Base-by-base conservation (phyloP, 2,888 invertebrate genomes). In the Sclerodermus sp. region DNA sequence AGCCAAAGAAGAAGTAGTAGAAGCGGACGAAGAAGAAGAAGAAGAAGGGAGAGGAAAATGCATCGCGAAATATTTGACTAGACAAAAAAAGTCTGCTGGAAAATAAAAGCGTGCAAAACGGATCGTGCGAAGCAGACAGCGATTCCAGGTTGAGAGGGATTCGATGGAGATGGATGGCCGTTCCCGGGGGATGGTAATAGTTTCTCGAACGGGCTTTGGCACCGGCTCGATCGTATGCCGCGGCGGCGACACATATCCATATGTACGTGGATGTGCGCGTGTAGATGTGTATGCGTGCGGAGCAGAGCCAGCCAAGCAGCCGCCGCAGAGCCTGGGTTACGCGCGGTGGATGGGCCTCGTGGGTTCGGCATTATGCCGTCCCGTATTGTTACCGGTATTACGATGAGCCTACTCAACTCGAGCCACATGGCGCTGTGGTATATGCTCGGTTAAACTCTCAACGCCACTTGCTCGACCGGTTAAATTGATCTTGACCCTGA, bases 101-200 rank as follows among this genome's bases (percentile, higher is more conserved):
- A n/a, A 23, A 23, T 23, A 23, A 23, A 23, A 23, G 43, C 29
- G 57, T 53, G 59, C 47, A 60, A 59, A 60, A 54, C 58, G 67
- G 58, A 61, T 68, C 64, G 64, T 60, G 58, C 54, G 60, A 53
- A 64, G 58, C 64, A 64, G 64, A 66, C 66, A 67, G 65, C 62
- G 68, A 69, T 74, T 71, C 67, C 62, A 50, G 60, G 68, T 64
- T 71, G 73, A 76, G 70, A 74, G 73, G 69, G 69, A 77, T 77
- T 62, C 74, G 69, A 77, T 77, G 76, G 73, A 76, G 77, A 77
- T 76, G 71, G 73, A 77, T 77, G 66, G 69, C 58, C 63, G 63
- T 51, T 68, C 77, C 73, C 75, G 45, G 53, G 76, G 73, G 73
- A 74, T 55, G 56, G 63, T 68, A 71, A 72, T 75, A 70, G 73